Evolutionary conservation across 1,140 invertebrate genomes (phyloP).

Genomic region (Onthophagus taurus): DNA sequence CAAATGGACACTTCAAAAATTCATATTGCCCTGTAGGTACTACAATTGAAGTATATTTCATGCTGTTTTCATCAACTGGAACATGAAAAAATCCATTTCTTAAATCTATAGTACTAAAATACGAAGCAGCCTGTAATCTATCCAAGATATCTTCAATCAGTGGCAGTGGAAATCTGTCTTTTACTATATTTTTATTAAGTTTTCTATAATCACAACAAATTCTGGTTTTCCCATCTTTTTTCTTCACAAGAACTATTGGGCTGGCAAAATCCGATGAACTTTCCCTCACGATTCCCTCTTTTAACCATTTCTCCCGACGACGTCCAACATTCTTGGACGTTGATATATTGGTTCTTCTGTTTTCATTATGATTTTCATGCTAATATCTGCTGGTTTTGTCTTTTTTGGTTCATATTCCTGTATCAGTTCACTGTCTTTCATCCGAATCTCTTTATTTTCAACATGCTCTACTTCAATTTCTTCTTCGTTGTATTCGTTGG

Average conservation of each 20-base stretch:
- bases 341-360: slow-evolving; percentile 27
- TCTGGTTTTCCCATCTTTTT: slow-evolving; percentile 16
- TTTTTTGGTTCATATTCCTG: slow-evolving; percentile 13
- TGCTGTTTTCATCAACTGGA: slow-evolving; percentile 11
- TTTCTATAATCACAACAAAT: slow-evolving; percentile 22
- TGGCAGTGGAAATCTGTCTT: slow-evolving; percentile 21
- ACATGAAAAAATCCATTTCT: slow-evolving; percentile 20
- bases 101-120: slow-evolving; percentile 17
- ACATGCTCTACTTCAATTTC: background rate
- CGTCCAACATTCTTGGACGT: slow-evolving; percentile 24
- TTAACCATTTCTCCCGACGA: slow-evolving; percentile 28
- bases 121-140: slow-evolving; percentile 14
- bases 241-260: too few relatives aligned
- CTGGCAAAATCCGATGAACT: slow-evolving; percentile 36
- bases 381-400: slow-evolving; percentile 10
- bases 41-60: slow-evolving; percentile 11
- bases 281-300: slow-evolving; percentile 23
- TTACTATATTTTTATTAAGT: slow-evolving; percentile 23
- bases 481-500: background rate
- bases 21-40: slow-evolving; percentile 8
- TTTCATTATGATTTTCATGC: slow-evolving; percentile 19
- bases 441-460: background rate
- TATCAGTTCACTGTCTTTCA: slow-evolving; percentile 15
- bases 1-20: slow-evolving; percentile 10
- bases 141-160: slow-evolving; percentile 21